Percentiles rank a stretch among this genome's conserved stretches.
phyloP scores from a whole-genome alignment of 2,797 vertebrate species.

The Onychomys arenicola region DNA sequence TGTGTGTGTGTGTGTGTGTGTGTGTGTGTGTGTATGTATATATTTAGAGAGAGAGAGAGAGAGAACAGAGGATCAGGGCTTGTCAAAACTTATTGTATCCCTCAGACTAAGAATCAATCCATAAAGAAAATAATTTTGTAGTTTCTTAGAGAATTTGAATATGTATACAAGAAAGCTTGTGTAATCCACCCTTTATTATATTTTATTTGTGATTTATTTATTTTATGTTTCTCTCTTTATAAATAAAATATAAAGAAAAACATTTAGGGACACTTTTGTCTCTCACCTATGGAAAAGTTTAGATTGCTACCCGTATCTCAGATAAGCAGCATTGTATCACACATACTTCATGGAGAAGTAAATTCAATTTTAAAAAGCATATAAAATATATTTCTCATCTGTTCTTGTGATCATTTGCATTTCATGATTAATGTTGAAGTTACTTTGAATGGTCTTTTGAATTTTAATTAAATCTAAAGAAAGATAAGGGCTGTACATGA shows the following conservation, averaged over 20 bases:
- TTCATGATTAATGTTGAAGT: slow-evolving; percentile 6
- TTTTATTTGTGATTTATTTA: slow-evolving; percentile 2
- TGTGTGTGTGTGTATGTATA: no score
- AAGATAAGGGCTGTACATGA: not conserved
- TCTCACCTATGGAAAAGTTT: not conserved
- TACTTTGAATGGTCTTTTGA: not conserved
- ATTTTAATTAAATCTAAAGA: slow-evolving; percentile 43
- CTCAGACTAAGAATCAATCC: not conserved
- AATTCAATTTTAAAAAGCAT: not conserved
- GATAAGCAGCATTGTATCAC: not conserved
- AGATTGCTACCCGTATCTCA: not conserved
- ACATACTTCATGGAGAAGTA: not conserved
- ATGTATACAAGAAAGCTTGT: not conserved
- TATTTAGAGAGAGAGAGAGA: no score
- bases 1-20: no score
- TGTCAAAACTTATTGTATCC: not conserved
- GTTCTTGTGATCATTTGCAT: not conserved
- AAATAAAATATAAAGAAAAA: slow-evolving; percentile 45
- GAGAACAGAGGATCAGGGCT: not conserved
- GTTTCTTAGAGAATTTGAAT: not conserved
- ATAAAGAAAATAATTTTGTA: not conserved
- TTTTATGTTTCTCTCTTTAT: not conserved
- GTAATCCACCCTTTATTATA: not conserved
- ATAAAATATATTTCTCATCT: slow-evolving; percentile 10
- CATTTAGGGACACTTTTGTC: not conserved